Percentiles rank a stretch among this genome's conserved stretches.
phyloP scores from a whole-genome alignment of 2,113 vertebrate species.

The Brachirus orientalis region DNA sequence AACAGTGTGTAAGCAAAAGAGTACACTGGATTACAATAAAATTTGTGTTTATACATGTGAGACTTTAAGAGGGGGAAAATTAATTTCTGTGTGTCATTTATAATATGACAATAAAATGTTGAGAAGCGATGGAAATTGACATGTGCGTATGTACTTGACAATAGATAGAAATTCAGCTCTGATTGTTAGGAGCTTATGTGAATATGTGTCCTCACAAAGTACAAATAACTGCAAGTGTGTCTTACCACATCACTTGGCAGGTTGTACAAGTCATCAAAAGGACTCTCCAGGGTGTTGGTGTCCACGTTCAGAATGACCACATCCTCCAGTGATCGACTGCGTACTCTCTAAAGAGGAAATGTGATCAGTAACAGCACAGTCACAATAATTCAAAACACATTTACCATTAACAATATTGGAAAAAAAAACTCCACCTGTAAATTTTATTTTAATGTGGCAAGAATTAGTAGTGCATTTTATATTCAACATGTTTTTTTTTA shows the following conservation, averaged over 20 bases:
- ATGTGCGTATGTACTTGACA: not conserved
- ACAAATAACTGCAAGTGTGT: constrained; percentile 18
- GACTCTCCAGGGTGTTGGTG: constrained; percentile 94
- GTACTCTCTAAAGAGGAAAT: constrained; percentile 86
- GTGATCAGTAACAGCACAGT: not conserved
- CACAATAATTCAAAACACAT: not conserved
- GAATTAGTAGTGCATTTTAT: too few relatives aligned
- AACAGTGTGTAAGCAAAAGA: not conserved
- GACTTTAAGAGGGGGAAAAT: constrained; percentile 21
- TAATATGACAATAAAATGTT: constrained; percentile 43
- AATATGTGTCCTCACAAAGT: not conserved
- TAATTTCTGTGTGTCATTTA: constrained; percentile 17
- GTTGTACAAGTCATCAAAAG: constrained; percentile 92
- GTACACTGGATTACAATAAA: constrained; percentile 8
- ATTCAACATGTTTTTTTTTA: too few relatives aligned
- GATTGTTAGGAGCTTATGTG: not conserved
- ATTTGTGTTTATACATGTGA: constrained; percentile 18
- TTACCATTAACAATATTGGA: too few relatives aligned
- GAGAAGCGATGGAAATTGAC: not conserved
- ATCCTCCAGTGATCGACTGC: constrained; percentile 91
- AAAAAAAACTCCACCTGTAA: not conserved
- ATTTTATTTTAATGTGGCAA: not conserved
- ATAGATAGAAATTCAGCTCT: not conserved
- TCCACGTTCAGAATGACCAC: constrained; percentile 97
- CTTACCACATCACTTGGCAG: constrained; percentile 96